Base-by-base conservation (phyloP, 2,888 invertebrate species). In the Dryobota labecula region DNA sequence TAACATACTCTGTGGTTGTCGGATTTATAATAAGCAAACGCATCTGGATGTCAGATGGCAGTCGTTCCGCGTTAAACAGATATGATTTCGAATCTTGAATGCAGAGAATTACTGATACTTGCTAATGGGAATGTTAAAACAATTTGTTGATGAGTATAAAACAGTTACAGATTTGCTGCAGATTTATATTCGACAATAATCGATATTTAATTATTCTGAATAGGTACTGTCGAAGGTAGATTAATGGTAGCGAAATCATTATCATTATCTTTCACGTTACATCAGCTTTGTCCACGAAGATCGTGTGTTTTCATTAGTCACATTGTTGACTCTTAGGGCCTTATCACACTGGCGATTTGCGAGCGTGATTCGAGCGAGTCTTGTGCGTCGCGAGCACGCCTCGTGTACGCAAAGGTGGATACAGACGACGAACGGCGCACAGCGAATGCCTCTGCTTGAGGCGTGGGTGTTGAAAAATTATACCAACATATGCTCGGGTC, bases 251-350 rank as follows among this genome's bases (percentile, higher is more conserved):
- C 2, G 15, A 43, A 49, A 24, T 73, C 20, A 45, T 45, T 51
- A 11, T 15, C 20, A 54, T 61, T 72, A 24, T n/a, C 36, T n/a
- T 47, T 41, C 4, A 36, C 11, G 20, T 78, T 60, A 18, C 30
- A 71, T 71, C 47, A 61, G 47, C 7, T 20, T 30, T 43, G 30
- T 56, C 30, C 38, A 24, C 30, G 2, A 24, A 41, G 15, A 70
- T 36, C 41, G 24, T 43, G 30, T 77, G 36, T 49, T 60, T 56
- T 49, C 54, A 56, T 79, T 20, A 24, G 33, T 53, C 45, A 47
- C 30, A 56, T 43, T 82, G 53, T 78, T 82, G 49, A 47, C 36
- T 73, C 11, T 76, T n/a, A n/a, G n/a, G n/a, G n/a, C n/a, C n/a
- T n/a, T n/a, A n/a, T n/a, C n/a, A n/a, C n/a, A n/a, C n/a, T n/a